Conservation (phyloP, 2,113 vertebrate species). For the Menidia beryllina region DNA sequence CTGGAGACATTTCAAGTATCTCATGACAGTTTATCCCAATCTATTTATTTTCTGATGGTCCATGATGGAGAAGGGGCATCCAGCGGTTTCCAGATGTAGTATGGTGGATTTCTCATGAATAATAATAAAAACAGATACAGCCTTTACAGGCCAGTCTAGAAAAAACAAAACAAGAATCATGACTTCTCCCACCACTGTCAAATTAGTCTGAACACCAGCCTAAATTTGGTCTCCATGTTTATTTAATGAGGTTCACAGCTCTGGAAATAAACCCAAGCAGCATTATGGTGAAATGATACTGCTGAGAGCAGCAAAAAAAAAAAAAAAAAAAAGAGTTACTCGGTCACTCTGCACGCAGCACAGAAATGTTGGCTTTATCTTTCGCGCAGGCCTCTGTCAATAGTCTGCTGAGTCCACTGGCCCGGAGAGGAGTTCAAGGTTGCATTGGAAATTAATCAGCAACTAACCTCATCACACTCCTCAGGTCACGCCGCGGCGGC, state of each 20-base stretch:
- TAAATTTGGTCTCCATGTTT: slow-evolving; percentile 28
- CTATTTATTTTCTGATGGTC: not conserved
- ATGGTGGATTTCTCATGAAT: too few species aligned
- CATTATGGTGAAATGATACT: slow-evolving; percentile 60
- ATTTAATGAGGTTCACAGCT: slow-evolving; percentile 32
- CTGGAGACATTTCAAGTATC: too few species aligned
- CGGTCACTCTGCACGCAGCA: slow-evolving; percentile 45
- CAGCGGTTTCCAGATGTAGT: not conserved
- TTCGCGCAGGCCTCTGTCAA: slow-evolving; percentile 81
- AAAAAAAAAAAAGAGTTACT: too few species aligned
- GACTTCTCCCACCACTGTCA: not conserved
- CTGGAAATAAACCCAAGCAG: slow-evolving; percentile 26
- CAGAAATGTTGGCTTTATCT: slow-evolving; percentile 79
- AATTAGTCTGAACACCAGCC: not conserved
- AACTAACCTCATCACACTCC: slow-evolving; percentile 71
- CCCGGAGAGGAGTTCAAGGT: slow-evolving; percentile 82
- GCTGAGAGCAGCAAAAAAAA: slow-evolving; percentile 68
- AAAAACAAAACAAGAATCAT: not conserved
- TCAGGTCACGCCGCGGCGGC: slow-evolving; percentile 48
- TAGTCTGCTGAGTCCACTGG: slow-evolving; percentile 82
- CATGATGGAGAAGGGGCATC: not conserved
- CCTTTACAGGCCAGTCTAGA: too few species aligned
- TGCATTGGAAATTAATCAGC: slow-evolving; percentile 77
- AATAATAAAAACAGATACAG: too few species aligned
- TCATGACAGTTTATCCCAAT: not conserved